A percentile compares a stretch with the other conserved stretches of the same genome.
Evolutionary conservation across 2,113 vertebrate genomes (phyloP).

Genomic region (Malurus melanocephalus): DNA sequence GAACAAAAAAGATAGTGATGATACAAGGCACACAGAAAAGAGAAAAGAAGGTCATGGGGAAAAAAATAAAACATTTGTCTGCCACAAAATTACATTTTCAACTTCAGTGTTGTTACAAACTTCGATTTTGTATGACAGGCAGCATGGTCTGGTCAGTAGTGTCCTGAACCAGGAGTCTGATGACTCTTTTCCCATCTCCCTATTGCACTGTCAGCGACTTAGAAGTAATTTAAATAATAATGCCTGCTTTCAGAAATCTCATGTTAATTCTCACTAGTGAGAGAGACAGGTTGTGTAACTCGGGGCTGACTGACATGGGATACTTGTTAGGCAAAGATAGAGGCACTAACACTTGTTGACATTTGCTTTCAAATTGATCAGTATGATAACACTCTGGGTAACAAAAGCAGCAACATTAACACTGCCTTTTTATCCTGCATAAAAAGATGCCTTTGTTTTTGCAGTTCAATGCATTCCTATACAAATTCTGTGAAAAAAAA

Average conservation of each 20-base stretch:
- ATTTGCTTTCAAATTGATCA: conserved; percentile 16
- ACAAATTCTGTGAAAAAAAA: conserved; percentile 23
- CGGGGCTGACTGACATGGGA: background rate
- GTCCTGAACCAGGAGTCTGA: background rate
- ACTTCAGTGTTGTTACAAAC: background rate
- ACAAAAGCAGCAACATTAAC: background rate
- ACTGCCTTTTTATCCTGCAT: background rate
- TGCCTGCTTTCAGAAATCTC: background rate
- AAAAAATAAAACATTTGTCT: background rate
- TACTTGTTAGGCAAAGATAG: background rate
- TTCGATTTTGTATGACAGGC: background rate
- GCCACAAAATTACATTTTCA: background rate
- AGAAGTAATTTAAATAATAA: background rate
- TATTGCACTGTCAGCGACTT: background rate
- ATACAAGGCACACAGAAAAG: background rate
- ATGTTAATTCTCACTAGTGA: background rate
- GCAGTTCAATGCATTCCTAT: background rate
- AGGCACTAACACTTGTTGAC: conserved; percentile 18
- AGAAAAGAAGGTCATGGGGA: background rate
- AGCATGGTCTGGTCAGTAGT: background rate
- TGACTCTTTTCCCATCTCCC: background rate
- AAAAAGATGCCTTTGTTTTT: conserved; percentile 20
- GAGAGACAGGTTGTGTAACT: background rate
- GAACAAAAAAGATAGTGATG: background rate
- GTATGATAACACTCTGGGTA: background rate